Evolutionary conservation across 2,888 invertebrate genomes (phyloP).

Genomic region (Xestobium rufovillosum): DNA sequence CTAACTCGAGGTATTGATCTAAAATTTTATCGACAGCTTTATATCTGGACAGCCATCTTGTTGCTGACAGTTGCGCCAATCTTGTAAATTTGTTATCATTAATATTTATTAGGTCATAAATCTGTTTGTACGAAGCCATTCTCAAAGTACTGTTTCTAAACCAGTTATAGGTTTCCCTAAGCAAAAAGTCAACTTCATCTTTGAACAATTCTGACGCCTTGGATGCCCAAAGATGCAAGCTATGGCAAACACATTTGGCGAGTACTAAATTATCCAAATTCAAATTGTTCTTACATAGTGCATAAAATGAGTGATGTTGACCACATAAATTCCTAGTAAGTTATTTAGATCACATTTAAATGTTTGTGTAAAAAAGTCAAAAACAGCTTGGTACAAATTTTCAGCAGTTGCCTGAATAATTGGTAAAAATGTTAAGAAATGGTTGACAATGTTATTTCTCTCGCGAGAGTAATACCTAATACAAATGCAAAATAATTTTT

Average conservation of each 20-base stretch:
- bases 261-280: no score
- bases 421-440: conserved; percentile 21
- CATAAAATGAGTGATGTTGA: conserved; percentile 16
- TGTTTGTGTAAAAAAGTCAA: neutral
- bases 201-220: no score
- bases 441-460: conserved; percentile 16
- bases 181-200: no score
- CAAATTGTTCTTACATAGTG: no score
- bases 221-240: no score
- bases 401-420: conserved; percentile 20
- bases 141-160: no score
- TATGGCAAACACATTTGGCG: no score
- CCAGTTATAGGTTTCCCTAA: conserved; percentile 28
- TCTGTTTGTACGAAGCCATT: no score
- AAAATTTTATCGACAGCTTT: conserved; percentile 22
- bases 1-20: conserved; percentile 24
- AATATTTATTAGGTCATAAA: no score
- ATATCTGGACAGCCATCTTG: no score
- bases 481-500: conserved; percentile 5
- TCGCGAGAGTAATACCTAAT: conserved; percentile 21
- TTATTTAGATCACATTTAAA: conserved; percentile 17
- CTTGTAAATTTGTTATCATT: conserved; percentile 18
- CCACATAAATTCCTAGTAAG: conserved; percentile 24
- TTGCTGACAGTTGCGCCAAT: conserved; percentile 16
- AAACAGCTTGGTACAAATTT: conserved; percentile 15